Base-by-base conservation (phyloP, 2,797 vertebrate genomes). In the Thalassophryne amazonica region DNA sequence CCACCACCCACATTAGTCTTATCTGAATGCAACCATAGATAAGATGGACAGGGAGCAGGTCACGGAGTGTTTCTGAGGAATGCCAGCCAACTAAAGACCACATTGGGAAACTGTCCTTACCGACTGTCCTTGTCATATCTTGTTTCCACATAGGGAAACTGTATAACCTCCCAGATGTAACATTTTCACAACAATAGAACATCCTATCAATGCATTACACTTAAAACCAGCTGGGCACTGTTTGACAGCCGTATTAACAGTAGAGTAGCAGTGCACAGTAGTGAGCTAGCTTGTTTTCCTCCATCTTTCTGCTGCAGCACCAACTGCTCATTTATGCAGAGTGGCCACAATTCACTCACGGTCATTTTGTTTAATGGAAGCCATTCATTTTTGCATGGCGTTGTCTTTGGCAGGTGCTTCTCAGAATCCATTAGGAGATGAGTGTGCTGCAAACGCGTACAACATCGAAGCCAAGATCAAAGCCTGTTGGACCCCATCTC, bases 341-440 rank as follows among this genome's bases (percentile, higher is more conserved):
- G 73, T 72, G 80, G 72, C 51, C 67, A 60, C 81, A 84, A 88
- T 89, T 87, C 86, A 86, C 60, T 8, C 63, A 79, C 17, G 48
- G 60, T 62, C 80, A 78, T 84, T 85, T 70, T 76, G 53, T 78
- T 81, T 89, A 90, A 91, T 91, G 74, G 80, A 76, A 55, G 41
- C 59, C 54, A 70, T 81, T 86, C 75, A 83, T 87, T 86, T 59
- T 75, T 75, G 87, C 69, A 60, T 40, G 7, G 58, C 55, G 53
- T 60, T 75, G 61, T 61, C 73, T 80, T 71, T 85, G 84, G 83
- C 87, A 84, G 67, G 61, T 39, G 25, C 56, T 70, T 17, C 16
- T 54, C 29, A 19, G 50, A 75, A 69, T 86, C 86, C 88, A 91
- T 92, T 90, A 88, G 79, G 75, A 80, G 88, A 92, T 90, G 66